phyloP scores from a whole-genome alignment of 2,888 invertebrate species.

The Xiphydria camelus region DNA sequence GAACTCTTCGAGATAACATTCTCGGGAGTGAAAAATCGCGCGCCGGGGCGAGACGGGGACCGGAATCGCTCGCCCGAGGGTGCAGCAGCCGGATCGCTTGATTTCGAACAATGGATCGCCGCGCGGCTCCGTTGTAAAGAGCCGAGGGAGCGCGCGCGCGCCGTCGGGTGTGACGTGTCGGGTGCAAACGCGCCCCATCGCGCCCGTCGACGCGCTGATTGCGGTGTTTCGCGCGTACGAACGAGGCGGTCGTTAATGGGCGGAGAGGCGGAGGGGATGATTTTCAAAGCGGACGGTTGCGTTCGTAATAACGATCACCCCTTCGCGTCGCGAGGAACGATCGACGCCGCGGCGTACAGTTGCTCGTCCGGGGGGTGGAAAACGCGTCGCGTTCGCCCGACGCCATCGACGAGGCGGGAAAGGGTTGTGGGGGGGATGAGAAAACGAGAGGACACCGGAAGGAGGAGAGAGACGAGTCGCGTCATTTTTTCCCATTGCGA shows the following conservation, averaged over 20 bases:
- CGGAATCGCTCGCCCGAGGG: too few relatives aligned
- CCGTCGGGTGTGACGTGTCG: too few relatives aligned
- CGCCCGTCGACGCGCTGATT: constrained; percentile 7
- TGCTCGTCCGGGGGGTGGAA: constrained; percentile 18
- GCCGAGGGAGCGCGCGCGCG: too few relatives aligned
- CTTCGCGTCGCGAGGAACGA: constrained; percentile 18
- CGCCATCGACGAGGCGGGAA: background rate
- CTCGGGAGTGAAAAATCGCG: too few relatives aligned
- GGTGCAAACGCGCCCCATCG: background rate
- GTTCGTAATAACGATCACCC: constrained; percentile 38
- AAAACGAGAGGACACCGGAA: constrained; percentile 4
- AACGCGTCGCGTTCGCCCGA: constrained; percentile 15
- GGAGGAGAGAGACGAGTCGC: constrained; percentile 3
- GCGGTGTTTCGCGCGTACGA: too few relatives aligned
- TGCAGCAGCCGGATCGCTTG: too few relatives aligned
- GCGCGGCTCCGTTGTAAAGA: too few relatives aligned
- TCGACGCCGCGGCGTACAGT: constrained; percentile 17
- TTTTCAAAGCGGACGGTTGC: constrained; percentile 31
- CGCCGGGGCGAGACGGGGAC: too few relatives aligned
- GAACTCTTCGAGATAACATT: background rate
- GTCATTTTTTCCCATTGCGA: too few relatives aligned
- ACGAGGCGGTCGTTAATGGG: too few relatives aligned
- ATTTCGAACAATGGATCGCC: too few relatives aligned
- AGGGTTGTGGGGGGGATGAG: constrained; percentile 2
- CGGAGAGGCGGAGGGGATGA: constrained; percentile 24